phyloP scores from a whole-genome alignment of 2,888 invertebrate genomes.

The Athalia cordata region DNA sequence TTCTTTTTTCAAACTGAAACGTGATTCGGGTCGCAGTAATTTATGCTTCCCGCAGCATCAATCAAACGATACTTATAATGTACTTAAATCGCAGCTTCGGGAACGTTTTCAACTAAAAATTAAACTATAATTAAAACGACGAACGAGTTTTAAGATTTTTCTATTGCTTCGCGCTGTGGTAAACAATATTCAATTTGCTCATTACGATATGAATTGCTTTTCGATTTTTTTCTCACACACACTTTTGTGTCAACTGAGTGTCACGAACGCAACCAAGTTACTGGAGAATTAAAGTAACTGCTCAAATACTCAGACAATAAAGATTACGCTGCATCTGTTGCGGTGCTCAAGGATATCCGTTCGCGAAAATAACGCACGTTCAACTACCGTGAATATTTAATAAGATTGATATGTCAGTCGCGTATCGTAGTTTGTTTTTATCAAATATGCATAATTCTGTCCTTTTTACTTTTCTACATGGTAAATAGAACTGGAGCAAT shows the following conservation, averaged over 20 bases:
- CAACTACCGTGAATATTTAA: not conserved
- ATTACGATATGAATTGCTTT: not conserved
- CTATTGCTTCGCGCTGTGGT: not conserved
- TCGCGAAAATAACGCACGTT: not conserved
- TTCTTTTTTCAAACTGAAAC: not conserved
- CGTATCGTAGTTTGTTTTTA: too few species aligned
- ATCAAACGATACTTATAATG: constrained; percentile 16
- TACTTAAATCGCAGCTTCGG: constrained; percentile 10
- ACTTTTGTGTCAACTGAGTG: constrained; percentile 4
- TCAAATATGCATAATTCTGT: too few species aligned
- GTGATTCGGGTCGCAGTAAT: not conserved
- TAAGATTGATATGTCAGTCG: too few species aligned
- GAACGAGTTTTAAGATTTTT: not conserved
- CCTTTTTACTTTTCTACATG: not conserved
- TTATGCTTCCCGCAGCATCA: constrained; percentile 29
- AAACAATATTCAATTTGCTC: too few species aligned
- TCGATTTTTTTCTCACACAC: not conserved
- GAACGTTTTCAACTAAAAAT: not conserved
- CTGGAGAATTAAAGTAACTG: not conserved
- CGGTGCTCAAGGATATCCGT: not conserved
- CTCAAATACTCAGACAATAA: not conserved
- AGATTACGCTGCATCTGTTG: not conserved
- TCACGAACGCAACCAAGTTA: not conserved
- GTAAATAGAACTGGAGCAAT: not conserved
- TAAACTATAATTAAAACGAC: not conserved